A percentile compares a stretch with the other conserved stretches of the same genome.
These are phyloP conservation scores for Pseudoips prasinana DNA, from an alignment of 2,888 invertebrate genomes.

Conservation along the genomic window DNA sequence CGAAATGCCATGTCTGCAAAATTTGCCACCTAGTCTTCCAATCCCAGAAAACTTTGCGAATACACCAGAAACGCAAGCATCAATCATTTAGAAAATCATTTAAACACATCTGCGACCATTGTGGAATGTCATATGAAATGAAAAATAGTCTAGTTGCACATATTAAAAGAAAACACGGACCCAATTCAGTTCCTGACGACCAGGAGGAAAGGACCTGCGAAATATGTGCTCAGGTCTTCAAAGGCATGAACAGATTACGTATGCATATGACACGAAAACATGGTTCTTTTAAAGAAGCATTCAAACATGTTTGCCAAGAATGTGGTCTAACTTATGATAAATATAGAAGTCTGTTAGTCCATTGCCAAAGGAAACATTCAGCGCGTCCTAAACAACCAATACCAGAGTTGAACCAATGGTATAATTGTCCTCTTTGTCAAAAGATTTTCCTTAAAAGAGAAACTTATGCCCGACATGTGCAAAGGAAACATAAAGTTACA, in stretches of 20 bases:
- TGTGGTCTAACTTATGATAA: slow-evolving; percentile 72
- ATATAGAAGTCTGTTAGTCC: slow-evolving; percentile 63
- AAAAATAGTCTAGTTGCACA: slow-evolving; percentile 69
- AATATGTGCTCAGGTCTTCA: slow-evolving; percentile 67
- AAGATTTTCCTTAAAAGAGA: slow-evolving; percentile 65
- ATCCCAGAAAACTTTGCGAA: slow-evolving; percentile 54
- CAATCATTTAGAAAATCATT: slow-evolving; percentile 56
- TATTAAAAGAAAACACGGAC: slow-evolving; percentile 66
- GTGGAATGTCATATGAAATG: slow-evolving; percentile 67
- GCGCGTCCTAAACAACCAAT: slow-evolving; percentile 26
- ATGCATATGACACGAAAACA: slow-evolving; percentile 75
- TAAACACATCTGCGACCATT: slow-evolving; percentile 62
- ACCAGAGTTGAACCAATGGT: slow-evolving; percentile 53
- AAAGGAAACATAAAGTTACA: slow-evolving; percentile 59
- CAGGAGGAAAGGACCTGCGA: slow-evolving; percentile 62
- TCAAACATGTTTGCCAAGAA: slow-evolving; percentile 57
- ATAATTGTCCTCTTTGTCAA: slow-evolving; percentile 65
- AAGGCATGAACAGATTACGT: slow-evolving; percentile 59
- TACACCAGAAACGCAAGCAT: slow-evolving; percentile 68
- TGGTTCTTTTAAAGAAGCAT: slow-evolving; percentile 60
- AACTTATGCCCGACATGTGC: slow-evolving; percentile 67
- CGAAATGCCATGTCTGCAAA: slow-evolving; percentile 50
- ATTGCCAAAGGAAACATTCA: slow-evolving; percentile 64
- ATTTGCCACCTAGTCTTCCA: slow-evolving; percentile 71
- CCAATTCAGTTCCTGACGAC: slow-evolving; percentile 51